phyloP scores from a whole-genome alignment of 2,797 vertebrate species.

The Sebastolobus alascanus region DNA sequence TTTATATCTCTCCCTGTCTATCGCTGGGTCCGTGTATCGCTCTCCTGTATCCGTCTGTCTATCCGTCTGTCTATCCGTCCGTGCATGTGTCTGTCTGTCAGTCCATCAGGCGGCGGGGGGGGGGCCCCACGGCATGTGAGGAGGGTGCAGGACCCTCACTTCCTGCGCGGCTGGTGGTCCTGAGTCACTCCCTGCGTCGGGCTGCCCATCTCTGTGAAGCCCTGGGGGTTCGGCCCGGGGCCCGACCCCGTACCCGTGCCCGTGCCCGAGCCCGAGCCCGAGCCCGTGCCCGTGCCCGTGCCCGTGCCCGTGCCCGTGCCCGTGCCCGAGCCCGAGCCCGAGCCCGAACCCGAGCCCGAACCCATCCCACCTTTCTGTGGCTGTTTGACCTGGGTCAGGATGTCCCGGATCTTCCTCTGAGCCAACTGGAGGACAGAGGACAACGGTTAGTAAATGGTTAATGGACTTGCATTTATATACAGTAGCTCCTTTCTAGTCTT shows the following conservation, averaged over 20 bases:
- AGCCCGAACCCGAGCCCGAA: conserved; percentile 1
- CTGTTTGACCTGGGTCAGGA: conserved; percentile 95
- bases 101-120: conserved; percentile 55
- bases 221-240: conserved; percentile 71
- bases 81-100: conserved; percentile 71
- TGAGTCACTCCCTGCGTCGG: conserved; percentile 78
- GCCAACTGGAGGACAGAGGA: conserved; percentile 87
- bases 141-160: conserved; percentile 75
- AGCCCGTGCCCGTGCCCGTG: conserved; percentile 44
- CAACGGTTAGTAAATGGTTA: background rate
- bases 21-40: conserved; percentile 83
- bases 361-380: conserved; percentile 91
- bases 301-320: conserved; percentile 65
- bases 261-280: too few species aligned
- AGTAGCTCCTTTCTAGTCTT: too few species aligned
- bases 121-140: conserved; percentile 20
- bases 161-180: conserved; percentile 78
- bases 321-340: conserved; percentile 53
- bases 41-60: conserved; percentile 78
- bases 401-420: conserved; percentile 96
- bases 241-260: too few species aligned
- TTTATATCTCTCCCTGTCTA: conserved; percentile 79
- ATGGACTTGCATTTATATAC: too few species aligned
- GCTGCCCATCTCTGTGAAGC: conserved; percentile 83
- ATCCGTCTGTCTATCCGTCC: conserved; percentile 68